phyloP scores from a whole-genome alignment of 2,113 vertebrate genomes.

The Nannospalax galili region DNA sequence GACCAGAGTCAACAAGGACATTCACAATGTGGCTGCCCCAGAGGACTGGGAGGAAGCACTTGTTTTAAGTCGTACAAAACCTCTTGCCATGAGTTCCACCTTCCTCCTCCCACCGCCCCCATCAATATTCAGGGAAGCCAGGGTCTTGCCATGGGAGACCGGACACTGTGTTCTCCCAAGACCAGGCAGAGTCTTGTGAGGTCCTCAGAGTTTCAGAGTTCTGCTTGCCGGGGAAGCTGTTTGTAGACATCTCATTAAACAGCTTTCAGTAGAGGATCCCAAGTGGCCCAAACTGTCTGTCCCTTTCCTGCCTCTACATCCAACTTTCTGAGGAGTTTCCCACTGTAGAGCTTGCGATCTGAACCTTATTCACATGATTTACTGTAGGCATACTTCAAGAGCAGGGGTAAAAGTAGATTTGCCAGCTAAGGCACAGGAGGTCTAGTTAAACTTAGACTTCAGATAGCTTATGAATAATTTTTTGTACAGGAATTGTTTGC shows the following conservation, averaged over 20 bases:
- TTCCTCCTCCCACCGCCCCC: no score
- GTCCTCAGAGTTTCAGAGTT: background rate
- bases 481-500: background rate
- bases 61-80: background rate
- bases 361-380: background rate
- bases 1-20: background rate
- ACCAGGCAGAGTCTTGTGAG: background rate
- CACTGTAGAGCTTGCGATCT: background rate
- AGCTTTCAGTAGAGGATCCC: background rate
- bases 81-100: background rate
- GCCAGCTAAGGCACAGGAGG: background rate
- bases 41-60: background rate
- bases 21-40: background rate
- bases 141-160: background rate
- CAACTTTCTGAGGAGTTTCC: background rate
- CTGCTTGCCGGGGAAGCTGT: background rate
- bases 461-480: background rate
- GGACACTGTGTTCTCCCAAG: background rate
- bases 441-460: background rate
- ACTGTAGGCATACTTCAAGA: background rate
- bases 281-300: background rate
- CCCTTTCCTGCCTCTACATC: background rate
- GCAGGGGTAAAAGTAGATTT: background rate
- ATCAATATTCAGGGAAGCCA: background rate
- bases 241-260: background rate